Base-by-base conservation (phyloP, 1,140 invertebrate genomes). In the Chironomus striatipennis region DNA sequence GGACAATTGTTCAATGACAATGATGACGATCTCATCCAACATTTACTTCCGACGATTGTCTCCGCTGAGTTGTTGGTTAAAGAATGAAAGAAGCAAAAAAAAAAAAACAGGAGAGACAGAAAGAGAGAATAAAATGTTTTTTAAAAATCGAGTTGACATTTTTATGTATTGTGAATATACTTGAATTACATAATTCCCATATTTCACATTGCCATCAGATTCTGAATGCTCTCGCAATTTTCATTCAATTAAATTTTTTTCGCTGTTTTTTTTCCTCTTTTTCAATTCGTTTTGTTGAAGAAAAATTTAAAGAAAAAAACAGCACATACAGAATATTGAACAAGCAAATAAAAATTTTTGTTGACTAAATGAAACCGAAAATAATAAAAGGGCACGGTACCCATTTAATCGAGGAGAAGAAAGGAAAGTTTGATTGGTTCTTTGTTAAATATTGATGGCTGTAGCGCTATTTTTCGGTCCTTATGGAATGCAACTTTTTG, bases 171-270 rank as follows among this genome's bases (percentile, higher is more conserved):
- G n/a, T 57, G 47, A 12, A 57, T n/a, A 57, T n/a, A 57, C 47
- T 57, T 57, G 47, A 18, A 70, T 70, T n/a, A 70, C 47, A 57
- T 18, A 18, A 17, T 7, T 70, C 65, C 65, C n/a, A 70, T 70
- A 70, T 18, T 70, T 70, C 65, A 70, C 18, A 70, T 70, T 70
- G 65, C 18, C 65, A 70, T 70, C 65, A 70, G n/a, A 9, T 70
- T 57, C n/a, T 57, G 9, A 12, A 12, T 57, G 47, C 10, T n/a
- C 9, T 57, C n/a, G 65, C 65, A 70, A 70, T 70, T 70, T 70
- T 70, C 65, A 70, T 70, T 70, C 65, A 70, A 70, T 70, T 70
- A 70, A 70, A 18, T 70, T 70, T 70, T 70, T 70, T 18, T 70
- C 17, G n/a, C 65, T 70, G n/a, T 12, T n/a, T n/a, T 7, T n/a